Evolutionary conservation across 2,888 invertebrate species (phyloP).

Genomic region (Pyrgus malvae): DNA sequence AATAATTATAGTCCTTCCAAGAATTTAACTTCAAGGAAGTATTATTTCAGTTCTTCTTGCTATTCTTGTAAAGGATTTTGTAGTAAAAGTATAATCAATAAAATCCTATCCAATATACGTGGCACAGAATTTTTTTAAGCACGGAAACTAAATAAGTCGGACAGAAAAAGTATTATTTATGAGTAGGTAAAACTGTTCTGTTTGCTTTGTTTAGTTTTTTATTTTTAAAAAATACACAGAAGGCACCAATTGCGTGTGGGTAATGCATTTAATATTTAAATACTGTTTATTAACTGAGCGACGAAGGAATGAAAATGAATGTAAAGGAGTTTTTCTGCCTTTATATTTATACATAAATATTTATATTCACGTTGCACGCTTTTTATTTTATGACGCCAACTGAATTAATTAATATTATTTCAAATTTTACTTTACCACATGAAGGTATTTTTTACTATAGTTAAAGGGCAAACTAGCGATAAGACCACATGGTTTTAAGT

Average conservation of each 20-base stretch:
- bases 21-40: neutral
- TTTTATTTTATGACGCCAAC: too few species aligned
- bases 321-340: constrained; percentile 4
- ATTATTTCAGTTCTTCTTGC: neutral
- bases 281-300: constrained; percentile 14
- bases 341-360: constrained; percentile 14
- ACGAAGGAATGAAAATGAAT: constrained; percentile 9
- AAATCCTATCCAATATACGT: too few species aligned
- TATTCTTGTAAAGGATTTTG: too few species aligned
- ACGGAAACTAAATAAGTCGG: too few species aligned
- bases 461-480: too few species aligned
- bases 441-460: too few species aligned
- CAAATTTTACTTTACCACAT: too few species aligned
- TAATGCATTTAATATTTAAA: constrained; percentile 21
- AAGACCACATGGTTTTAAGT: too few species aligned
- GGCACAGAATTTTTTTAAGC: neutral
- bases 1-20: neutral
- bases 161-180: too few species aligned
- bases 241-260: constrained; percentile 12
- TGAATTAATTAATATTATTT: too few species aligned
- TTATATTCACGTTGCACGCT: constrained; percentile 8
- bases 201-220: neutral
- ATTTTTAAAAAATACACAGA: neutral
- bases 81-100: too few species aligned
- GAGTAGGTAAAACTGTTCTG: neutral